Evolutionary conservation across 1,140 invertebrate species (phyloP).

Genomic region (Microplitis demolitor): DNA sequence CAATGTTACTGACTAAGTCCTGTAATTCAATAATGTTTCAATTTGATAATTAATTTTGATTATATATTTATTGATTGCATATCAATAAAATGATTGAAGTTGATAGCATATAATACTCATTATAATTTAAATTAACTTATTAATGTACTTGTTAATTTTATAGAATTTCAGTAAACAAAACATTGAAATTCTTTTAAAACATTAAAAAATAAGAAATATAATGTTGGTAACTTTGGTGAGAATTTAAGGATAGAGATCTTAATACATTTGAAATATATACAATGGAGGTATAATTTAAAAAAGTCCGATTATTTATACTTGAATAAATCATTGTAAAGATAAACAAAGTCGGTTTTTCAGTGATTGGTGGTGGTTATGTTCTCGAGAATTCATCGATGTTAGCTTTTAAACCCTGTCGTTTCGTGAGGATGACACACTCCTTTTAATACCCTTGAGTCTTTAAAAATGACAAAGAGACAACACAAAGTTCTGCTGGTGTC

Average conservation of each 20-base stretch:
- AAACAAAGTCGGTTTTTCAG: constrained; percentile 11
- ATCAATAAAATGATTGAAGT: too few species aligned
- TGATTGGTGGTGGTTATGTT: background rate
- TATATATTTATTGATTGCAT: too few species aligned
- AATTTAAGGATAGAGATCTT: background rate
- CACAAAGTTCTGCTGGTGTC: background rate
- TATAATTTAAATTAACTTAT: too few species aligned
- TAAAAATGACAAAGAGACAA: constrained; percentile 17
- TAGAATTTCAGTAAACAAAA: too few species aligned
- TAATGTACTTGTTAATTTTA: too few species aligned
- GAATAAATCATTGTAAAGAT: constrained; percentile 13
- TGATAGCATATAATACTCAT: too few species aligned
- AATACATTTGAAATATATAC: background rate
- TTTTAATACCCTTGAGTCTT: constrained; percentile 8
- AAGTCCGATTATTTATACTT: background rate
- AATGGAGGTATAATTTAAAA: background rate
- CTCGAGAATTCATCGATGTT: constrained; percentile 2
- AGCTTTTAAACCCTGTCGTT: constrained; percentile 1
- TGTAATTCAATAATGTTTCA: too few species aligned
- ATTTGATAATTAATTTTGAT: too few species aligned
- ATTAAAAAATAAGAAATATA: too few species aligned
- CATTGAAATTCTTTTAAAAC: too few species aligned
- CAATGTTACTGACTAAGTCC: too few species aligned
- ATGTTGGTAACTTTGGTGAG: background rate
- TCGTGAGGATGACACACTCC: constrained; percentile 9